Evolutionary conservation across 2,888 invertebrate genomes (phyloP), one percentile per base, ranked within the genome.

Genomic region (Caenorhabditis sp.): DNA sequence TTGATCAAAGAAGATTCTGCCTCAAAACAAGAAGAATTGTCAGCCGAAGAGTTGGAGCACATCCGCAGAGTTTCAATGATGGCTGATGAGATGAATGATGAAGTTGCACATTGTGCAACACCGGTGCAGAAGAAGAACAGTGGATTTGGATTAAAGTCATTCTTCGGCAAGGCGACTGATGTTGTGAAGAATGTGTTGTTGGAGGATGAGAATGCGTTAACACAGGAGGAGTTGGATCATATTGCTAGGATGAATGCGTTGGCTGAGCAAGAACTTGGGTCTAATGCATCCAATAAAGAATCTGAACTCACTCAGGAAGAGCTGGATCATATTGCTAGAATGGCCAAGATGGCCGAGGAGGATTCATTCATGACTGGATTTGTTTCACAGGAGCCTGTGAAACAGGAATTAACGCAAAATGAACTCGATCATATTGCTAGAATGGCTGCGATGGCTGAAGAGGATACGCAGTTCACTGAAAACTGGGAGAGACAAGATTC

Each of bases 251-350:
- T 58, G 58, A 25, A 26, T 21, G 58, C 27, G 43, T 10, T 43
- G 43, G 49, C 69, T 50, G 60, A 57, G 57, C 43, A 60, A 36
- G n/a, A n/a, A n/a, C n/a, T n/a, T n/a, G n/a, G n/a, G n/a, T n/a
- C n/a, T n/a, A n/a, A n/a, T n/a, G n/a, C n/a, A n/a, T n/a, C n/a
- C n/a, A n/a, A n/a, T n/a, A n/a, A n/a, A n/a, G n/a, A n/a, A n/a
- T n/a, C n/a, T n/a, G n/a, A n/a, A n/a, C n/a, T n/a, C n/a, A 69
- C 71, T 1, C 58, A 70, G n/a, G 78, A 71, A 57, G 77, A 78
- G 59, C 36, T 60, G 14, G 71, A 70, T 21, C 76, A 77, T 36
- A 77, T 77, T 38, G 66, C 67, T 17, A 71, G 38, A n/a, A 67
- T 80, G n/a, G 53, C 57, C 3, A 59, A 59, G 31, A 66, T 67